These are phyloP conservation scores for Rhinoderma darwinii DNA, from an alignment of 2,113 vertebrate species.

Conservation along the genomic window DNA sequence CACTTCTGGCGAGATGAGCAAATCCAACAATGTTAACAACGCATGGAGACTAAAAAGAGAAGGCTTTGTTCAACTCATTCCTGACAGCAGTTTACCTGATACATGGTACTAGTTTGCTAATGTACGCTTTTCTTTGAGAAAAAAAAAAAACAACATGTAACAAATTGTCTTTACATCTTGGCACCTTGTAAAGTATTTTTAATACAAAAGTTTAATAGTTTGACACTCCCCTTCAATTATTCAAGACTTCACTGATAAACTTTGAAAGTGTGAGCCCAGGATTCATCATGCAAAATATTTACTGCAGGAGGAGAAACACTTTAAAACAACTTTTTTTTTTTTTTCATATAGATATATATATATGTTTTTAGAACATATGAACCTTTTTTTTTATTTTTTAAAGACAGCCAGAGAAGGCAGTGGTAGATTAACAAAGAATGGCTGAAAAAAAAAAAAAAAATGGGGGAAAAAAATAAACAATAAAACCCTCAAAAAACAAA, in stretches of 20 bases:
- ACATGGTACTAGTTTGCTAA: constrained; percentile 76
- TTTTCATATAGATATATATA: constrained; percentile 16
- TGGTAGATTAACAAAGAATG: constrained; percentile 81
- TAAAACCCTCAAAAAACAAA: constrained; percentile 68
- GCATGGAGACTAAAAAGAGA: constrained; percentile 67
- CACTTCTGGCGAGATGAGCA: constrained; percentile 65
- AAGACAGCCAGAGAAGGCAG: constrained; percentile 85
- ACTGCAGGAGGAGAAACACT: constrained; percentile 81
- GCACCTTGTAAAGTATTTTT: constrained; percentile 92
- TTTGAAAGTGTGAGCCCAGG: constrained; percentile 84
- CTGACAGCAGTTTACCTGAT: constrained; percentile 75
- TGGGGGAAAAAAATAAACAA: constrained; percentile 70
- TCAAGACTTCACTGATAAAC: constrained; percentile 86
- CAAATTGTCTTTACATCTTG: constrained; percentile 96
- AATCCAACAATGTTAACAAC: constrained; percentile 63
- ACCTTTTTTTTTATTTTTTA: constrained; percentile 74
- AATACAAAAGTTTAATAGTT: constrained; percentile 91
- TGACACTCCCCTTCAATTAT: constrained; percentile 89
- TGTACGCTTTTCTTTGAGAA: constrained; percentile 74
- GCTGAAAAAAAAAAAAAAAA: constrained; percentile 84
- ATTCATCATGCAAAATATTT: constrained; percentile 91
- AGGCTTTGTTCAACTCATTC: constrained; percentile 70
- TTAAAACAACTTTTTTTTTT: constrained; percentile 73
- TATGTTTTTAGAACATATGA: constrained; percentile 76
- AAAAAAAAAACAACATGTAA: constrained; percentile 75